Evolutionary conservation across 2,113 vertebrate species (phyloP).

Genomic region (Willisornis vidua): DNA sequence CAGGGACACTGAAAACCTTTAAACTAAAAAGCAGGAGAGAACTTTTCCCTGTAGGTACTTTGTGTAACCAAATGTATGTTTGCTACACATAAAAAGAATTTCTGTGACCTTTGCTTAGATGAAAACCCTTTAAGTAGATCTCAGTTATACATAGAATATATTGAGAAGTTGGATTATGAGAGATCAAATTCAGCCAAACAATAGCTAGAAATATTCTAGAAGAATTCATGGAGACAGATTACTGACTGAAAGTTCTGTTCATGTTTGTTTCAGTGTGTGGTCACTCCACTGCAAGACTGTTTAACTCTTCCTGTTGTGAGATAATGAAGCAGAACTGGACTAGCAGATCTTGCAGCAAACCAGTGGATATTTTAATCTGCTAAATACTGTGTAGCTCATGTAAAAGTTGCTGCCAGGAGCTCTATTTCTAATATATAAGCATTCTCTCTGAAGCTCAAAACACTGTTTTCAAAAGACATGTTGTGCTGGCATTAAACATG

Average conservation of each 20-base stretch:
- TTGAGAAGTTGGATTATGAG: not conserved
- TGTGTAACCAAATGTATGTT: not conserved
- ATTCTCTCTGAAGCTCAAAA: not conserved
- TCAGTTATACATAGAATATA: not conserved
- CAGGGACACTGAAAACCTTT: not conserved
- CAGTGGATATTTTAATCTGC: not conserved
- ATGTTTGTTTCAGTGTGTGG: not conserved
- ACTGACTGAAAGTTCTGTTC: not conserved
- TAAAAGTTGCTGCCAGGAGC: not conserved
- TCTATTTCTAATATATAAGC: not conserved
- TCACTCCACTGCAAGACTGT: not conserved
- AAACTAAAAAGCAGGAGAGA: not conserved
- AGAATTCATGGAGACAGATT: not conserved
- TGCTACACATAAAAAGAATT: not conserved
- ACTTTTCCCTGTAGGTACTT: not conserved
- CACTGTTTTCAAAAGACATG: not conserved
- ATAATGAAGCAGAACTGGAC: not conserved
- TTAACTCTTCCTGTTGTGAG: not conserved
- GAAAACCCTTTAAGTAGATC: not conserved
- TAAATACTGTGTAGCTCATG: not conserved
- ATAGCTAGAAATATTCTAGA: not conserved
- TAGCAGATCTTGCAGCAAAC: not conserved
- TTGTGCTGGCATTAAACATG: not conserved
- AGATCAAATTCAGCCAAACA: not conserved
- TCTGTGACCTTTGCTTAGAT: not conserved